A percentile compares a stretch with the other conserved stretches of the same genome.
These are phyloP conservation scores for Ophraella communa DNA, from an alignment of 2,888 invertebrate species.

Conservation along the genomic window DNA sequence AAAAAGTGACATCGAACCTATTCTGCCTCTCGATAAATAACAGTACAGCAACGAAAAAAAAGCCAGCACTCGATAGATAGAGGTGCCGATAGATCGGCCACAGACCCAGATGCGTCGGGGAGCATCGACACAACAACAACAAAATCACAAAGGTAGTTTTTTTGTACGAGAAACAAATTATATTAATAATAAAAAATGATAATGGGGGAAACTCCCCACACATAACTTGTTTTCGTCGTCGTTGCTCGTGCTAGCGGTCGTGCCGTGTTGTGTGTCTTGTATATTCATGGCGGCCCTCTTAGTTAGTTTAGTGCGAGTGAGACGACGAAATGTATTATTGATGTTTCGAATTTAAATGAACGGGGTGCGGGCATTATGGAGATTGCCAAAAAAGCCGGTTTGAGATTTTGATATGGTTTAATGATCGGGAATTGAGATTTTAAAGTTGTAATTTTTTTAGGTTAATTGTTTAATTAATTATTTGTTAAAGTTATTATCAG, in stretches of 20 bases:
- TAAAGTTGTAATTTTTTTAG: no score
- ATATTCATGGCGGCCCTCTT: slow-evolving; percentile 5
- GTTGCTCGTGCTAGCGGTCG: neutral
- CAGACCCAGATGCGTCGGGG: slow-evolving; percentile 62
- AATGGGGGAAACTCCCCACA: neutral
- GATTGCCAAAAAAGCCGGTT: slow-evolving; percentile 4
- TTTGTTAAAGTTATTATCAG: neutral
- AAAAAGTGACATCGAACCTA: neutral
- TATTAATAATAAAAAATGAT: neutral
- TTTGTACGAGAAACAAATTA: neutral
- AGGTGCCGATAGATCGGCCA: slow-evolving; percentile 11
- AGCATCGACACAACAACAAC: slow-evolving; percentile 56
- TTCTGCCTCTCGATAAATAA: no score
- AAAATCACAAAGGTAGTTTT: slow-evolving; percentile 63
- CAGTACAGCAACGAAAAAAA: neutral
- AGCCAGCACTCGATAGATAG: slow-evolving; percentile 1
- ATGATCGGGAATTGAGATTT: neutral
- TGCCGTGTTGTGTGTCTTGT: neutral
- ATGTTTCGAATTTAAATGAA: neutral
- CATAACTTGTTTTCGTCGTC: slow-evolving; percentile 2
- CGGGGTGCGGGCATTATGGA: neutral
- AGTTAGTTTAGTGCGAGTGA: neutral
- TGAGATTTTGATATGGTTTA: neutral
- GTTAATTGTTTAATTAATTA: no score
- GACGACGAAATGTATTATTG: neutral